Evolutionary conservation across 2,888 invertebrate genomes (phyloP).

Genomic region (Archips crataeganus): DNA sequence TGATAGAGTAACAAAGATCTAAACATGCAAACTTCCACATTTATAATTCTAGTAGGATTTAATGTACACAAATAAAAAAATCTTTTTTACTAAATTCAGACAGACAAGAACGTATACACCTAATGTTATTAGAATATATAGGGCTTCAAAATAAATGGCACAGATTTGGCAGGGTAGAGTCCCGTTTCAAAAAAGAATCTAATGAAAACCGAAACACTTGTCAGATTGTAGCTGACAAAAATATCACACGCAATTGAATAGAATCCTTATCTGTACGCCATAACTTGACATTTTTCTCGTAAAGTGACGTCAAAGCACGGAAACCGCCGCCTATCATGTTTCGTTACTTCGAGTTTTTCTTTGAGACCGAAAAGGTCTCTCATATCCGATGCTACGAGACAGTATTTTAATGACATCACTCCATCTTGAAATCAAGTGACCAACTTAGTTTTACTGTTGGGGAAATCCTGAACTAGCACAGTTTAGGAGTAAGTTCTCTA

Average conservation of each 20-base stretch:
- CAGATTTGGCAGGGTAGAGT: not conserved
- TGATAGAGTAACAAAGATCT: too few relatives aligned
- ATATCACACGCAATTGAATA: not conserved
- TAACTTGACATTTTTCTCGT: not conserved
- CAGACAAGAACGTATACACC: too few relatives aligned
- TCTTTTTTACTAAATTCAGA: too few relatives aligned
- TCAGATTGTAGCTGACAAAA: not conserved
- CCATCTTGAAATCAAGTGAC: slow-evolving; percentile 26
- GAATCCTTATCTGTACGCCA: not conserved
- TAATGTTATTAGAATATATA: too few relatives aligned
- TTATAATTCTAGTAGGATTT: too few relatives aligned
- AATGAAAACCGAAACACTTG: not conserved
- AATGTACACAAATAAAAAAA: too few relatives aligned
- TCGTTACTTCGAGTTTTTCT: slow-evolving; percentile 28
- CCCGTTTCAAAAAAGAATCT: not conserved
- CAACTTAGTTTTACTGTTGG: slow-evolving; percentile 21
- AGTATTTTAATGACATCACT: slow-evolving; percentile 41
- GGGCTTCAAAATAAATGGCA: not conserved
- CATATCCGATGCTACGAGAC: slow-evolving; percentile 39
- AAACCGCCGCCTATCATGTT: slow-evolving; percentile 20
- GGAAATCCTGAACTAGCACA: slow-evolving; percentile 1
- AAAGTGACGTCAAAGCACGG: slow-evolving; percentile 26
- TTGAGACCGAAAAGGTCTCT: slow-evolving; percentile 32
- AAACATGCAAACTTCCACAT: too few relatives aligned
- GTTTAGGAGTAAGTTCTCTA: slow-evolving; percentile 1